Percentiles rank a stretch among this genome's conserved stretches.
Conservation (phyloP, 2,797 vertebrate genomes). For the Numenius phaeopus region DNA sequence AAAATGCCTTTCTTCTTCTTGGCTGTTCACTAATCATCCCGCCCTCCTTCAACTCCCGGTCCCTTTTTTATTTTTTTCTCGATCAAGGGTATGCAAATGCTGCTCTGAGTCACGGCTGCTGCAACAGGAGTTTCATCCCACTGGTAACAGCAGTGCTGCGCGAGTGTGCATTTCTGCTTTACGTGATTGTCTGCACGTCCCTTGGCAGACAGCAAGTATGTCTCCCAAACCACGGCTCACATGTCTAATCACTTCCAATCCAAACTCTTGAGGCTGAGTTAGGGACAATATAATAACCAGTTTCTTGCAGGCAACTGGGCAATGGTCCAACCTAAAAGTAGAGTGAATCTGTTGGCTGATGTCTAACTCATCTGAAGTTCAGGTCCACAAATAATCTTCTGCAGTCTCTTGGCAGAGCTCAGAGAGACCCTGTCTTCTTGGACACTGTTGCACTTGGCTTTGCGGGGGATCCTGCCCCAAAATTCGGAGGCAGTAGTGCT, state of each 20-base stretch:
- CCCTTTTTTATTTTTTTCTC: neutral
- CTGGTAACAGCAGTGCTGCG: neutral
- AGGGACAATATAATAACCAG: constrained; percentile 46
- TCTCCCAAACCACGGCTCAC: constrained; percentile 27
- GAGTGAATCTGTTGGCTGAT: neutral
- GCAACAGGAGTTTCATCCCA: neutral
- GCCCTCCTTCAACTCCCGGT: neutral
- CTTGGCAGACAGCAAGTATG: constrained; percentile 1
- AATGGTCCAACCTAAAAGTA: neutral
- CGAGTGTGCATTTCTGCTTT: neutral
- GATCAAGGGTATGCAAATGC: constrained; percentile 12
- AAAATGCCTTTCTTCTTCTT: neutral
- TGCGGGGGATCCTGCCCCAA: neutral
- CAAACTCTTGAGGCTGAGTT: neutral
- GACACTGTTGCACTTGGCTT: neutral
- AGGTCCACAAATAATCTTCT: neutral
- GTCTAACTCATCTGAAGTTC: neutral
- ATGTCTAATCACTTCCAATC: constrained; percentile 54
- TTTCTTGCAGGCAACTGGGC: constrained; percentile 18
- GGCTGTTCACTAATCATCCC: neutral
- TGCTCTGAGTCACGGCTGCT: constrained; percentile 30
- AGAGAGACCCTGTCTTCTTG: neutral
- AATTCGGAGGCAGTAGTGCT: neutral
- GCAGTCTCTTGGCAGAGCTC: neutral
- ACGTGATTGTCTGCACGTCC: constrained; percentile 68